phyloP scores from a whole-genome alignment of 2,113 vertebrate genomes.

The Turnix velox region DNA sequence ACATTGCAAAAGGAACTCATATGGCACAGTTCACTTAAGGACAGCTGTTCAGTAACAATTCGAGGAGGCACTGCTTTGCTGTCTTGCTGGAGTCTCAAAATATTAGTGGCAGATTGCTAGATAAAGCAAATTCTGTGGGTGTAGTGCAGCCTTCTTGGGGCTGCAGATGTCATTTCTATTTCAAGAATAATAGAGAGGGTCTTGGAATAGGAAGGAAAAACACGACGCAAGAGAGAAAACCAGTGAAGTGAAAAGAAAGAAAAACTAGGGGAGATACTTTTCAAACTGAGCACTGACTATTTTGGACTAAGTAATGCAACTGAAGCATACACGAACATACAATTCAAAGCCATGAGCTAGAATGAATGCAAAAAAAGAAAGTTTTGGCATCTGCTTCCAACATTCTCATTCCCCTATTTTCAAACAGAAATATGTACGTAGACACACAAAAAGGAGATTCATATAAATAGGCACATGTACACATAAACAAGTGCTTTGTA shows the following conservation, averaged over 20 bases:
- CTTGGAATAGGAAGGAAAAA: background rate
- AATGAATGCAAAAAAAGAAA: background rate
- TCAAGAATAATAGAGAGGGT: background rate
- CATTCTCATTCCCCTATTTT: background rate
- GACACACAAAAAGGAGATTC: background rate
- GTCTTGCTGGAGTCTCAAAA: background rate
- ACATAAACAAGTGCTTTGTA: background rate
- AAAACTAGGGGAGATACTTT: background rate
- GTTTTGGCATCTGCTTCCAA: background rate
- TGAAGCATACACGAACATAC: background rate
- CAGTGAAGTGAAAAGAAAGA: background rate
- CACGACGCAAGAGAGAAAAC: background rate
- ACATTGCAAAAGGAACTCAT: background rate
- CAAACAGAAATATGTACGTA: background rate
- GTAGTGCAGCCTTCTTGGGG: background rate
- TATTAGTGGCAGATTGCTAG: background rate
- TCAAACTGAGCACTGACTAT: background rate
- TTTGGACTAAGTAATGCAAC: background rate
- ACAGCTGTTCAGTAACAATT: background rate
- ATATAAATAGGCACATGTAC: background rate
- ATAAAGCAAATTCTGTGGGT: constrained; percentile 14
- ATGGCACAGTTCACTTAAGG: background rate
- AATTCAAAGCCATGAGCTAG: background rate
- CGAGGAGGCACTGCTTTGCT: background rate
- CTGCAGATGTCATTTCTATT: background rate